phyloP scores from a whole-genome alignment of 1,140 invertebrate genomes.

The Papilio xuthus region DNA sequence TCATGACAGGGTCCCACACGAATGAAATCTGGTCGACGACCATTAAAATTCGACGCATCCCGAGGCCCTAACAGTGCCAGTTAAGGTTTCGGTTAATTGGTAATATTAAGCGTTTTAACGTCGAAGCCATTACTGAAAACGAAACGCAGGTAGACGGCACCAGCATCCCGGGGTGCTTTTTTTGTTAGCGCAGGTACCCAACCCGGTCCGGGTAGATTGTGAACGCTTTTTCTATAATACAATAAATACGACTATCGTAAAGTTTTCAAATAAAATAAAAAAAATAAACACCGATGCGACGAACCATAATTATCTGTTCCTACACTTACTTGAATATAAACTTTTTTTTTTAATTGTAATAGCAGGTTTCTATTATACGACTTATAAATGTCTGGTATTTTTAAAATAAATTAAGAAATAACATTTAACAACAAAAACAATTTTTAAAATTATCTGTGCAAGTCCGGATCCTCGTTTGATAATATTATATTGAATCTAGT shows the following conservation, averaged over 20 bases:
- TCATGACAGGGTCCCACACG: slow-evolving; percentile 54
- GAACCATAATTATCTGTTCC: slow-evolving; percentile 33
- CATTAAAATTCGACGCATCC: slow-evolving; percentile 73
- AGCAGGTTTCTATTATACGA: neutral
- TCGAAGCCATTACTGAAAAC: slow-evolving; percentile 64
- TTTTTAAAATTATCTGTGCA: too few relatives aligned
- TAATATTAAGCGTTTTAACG: slow-evolving; percentile 71
- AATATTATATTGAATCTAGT: too few relatives aligned
- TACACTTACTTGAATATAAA: slow-evolving; percentile 25
- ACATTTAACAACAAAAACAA: too few relatives aligned
- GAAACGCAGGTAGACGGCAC: slow-evolving; percentile 72
- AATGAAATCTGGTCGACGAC: slow-evolving; percentile 50
- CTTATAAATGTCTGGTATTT: neutral
- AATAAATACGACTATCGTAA: slow-evolving; percentile 45
- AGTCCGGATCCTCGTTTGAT: too few relatives aligned
- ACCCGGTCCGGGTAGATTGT: slow-evolving; percentile 57
- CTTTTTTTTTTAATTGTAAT: neutral
- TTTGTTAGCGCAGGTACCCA: slow-evolving; percentile 74
- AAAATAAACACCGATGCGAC: slow-evolving; percentile 25
- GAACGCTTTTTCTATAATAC: slow-evolving; percentile 56
- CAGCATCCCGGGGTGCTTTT: slow-evolving; percentile 61
- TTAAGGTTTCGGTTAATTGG: slow-evolving; percentile 72
- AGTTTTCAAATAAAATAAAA: slow-evolving; percentile 31
- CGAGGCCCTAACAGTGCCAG: slow-evolving; percentile 59
- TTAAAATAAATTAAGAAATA: neutral